A percentile compares a stretch with the other conserved stretches of the same genome.
These are phyloP conservation scores for Cheilosia vernalis DNA, from an alignment of 2,888 invertebrate species.

Conservation along the genomic window DNA sequence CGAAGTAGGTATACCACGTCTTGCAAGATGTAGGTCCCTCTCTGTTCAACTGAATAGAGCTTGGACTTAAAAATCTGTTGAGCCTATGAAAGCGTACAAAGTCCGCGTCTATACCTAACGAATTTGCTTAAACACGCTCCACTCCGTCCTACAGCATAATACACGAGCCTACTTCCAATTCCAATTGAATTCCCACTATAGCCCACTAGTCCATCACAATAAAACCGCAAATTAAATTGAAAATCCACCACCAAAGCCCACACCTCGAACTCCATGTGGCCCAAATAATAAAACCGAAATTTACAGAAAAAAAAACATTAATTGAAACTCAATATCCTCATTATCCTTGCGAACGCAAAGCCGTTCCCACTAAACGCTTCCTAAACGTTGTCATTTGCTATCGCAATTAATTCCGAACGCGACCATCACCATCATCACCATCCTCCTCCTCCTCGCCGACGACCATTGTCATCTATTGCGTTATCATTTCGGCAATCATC, in stretches of 20 bases:
- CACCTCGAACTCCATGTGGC: neutral
- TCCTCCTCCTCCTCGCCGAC: neutral
- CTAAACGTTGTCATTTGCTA: conserved; percentile 63
- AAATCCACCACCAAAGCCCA: neutral
- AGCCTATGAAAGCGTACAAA: neutral
- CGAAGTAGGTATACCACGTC: no score
- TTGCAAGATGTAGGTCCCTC: no score
- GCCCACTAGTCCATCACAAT: neutral
- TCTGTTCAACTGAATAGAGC: no score
- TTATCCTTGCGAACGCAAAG: conserved; percentile 59
- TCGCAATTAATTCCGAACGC: conserved; percentile 69
- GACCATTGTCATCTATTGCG: conserved; percentile 35
- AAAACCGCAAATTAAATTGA: neutral
- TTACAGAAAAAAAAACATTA: conserved; percentile 21
- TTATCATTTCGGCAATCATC: conserved; percentile 69
- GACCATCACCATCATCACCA: conserved; percentile 41
- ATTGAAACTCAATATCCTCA: conserved; percentile 73
- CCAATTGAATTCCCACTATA: no score
- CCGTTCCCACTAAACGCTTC: conserved; percentile 71
- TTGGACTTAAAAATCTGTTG: no score
- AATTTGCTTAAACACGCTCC: no score
- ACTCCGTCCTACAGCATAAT: no score
- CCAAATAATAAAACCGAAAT: neutral
- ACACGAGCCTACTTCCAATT: no score
- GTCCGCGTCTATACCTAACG: neutral